Conservation (phyloP, 2,797 vertebrate species). For the Sternarchorhynchus goeldii region DNA sequence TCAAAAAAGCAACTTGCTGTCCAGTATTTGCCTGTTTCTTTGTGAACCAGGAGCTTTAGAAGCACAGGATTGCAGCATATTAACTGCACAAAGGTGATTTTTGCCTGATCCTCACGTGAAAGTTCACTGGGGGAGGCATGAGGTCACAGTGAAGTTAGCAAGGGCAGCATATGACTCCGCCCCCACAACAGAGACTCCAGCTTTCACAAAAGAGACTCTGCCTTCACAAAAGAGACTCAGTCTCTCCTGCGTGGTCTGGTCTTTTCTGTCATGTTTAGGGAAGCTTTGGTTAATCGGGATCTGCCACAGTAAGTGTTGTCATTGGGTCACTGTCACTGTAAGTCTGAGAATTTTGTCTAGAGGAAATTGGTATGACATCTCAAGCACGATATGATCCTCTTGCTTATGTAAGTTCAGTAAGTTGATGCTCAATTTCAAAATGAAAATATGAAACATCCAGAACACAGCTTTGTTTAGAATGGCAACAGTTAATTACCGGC, state of each 20-base stretch:
- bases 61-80: background rate
- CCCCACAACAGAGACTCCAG: no score
- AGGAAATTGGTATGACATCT: background rate
- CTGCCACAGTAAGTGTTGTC: no score
- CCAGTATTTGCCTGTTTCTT: background rate
- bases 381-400: no score
- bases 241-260: no score
- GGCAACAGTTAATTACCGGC: constrained; percentile 5
- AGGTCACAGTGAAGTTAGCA: no score
- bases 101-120: background rate
- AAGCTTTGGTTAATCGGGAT: no score
- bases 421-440: background rate
- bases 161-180: no score
- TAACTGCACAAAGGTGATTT: constrained; percentile 13
- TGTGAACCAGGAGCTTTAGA: background rate
- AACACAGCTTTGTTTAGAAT: background rate
- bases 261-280: no score
- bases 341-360: background rate
- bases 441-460: constrained; percentile 9
- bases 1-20: background rate
- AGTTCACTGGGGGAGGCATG: background rate
- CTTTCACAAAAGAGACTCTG: no score
- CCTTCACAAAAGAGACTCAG: no score
- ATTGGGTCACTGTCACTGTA: no score
- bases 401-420: background rate